Evolutionary conservation across 2,888 invertebrate genomes (phyloP), one percentile per base, ranked within the genome.

Genomic region (Protodeltote pygarga): DNA sequence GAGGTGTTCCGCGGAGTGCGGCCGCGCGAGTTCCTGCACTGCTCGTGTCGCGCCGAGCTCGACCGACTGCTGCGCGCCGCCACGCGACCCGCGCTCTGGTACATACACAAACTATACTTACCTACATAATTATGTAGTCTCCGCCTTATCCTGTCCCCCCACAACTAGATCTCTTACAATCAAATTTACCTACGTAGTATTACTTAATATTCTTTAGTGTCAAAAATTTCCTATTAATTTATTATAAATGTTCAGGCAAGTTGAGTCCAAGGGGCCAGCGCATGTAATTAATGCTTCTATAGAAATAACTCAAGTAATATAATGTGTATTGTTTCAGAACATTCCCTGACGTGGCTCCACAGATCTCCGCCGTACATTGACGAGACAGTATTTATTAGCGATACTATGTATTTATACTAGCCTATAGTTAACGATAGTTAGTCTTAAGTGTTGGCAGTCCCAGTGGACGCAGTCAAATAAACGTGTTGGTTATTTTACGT

Each of bases 1-100:
- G 92, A 93, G 2, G 94, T 95, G 50, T 94, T 96, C 75, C 94
- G 94, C 72, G 96, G 95, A 19, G 93, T 95, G 40, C 93, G 93
- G n/a, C 95, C 95, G 27, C 93, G 93, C 47, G 93, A 94, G 75
- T 95, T 95, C 79, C 90, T 94, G 68, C 94, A 94, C 80, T 86
- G 81, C 71, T 67, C 78, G 48, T 81, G 81, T 61, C 85, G 83
- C 69, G 74, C 69, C 33, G 78, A 87, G 61, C 85, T 89, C 29
- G 89, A 88, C 73, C 77, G 76, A 14, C 74, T 87, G 75, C 82
- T 87, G 75, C 81, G 69, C 16, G 62, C 47, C 19, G 52, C 40
- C 39, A 29, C 48, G 8, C 35, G 44, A 31, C 24, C 23, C 6
- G 8, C 34, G 41, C 3, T 35, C 52, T n/a, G n/a, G 2, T 29